Base-by-base conservation (phyloP, 1,140 invertebrate species). In the Mercenaria mercenaria region DNA sequence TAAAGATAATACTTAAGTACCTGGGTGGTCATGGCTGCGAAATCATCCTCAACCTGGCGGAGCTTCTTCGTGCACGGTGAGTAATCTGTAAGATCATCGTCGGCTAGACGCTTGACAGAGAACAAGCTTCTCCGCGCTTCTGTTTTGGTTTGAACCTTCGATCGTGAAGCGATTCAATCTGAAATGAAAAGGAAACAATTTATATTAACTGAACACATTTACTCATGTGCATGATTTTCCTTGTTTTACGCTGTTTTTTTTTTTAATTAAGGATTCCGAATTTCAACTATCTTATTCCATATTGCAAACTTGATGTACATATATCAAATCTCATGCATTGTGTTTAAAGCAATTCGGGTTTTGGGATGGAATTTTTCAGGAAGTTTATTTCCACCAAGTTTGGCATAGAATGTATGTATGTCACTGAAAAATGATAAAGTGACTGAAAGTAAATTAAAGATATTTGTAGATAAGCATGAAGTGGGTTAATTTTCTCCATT, bases 91-190 rank as follows among this genome's bases (percentile, higher is more conserved):
- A 61, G 52, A 37, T 43, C 59, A 37, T 37, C 23, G 20, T 81
- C 79, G 0, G 79, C 52, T 81, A 47, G 56, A 64, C 79, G 79
- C n/a, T 81, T 81, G 37, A 11, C 23, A 13, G 79, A 39, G 23
- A 81, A 81, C 79, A 81, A 81, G 56, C 34, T 61, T 81, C 79
- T 81, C 0, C 50, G 10, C 89, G 34, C 67, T 1, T 37, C 67
- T 6, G 23, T 29, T 29, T 15, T 64, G 4, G 6, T 64, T 6
- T 29, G n/a, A 26, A 29, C 20, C 59, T 64, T 47, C 15, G 59
- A 29, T 10, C n/a, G 10, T 11, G 23, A 29, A 29, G 26, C 10
- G 15, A 29, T 8, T 56, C 20, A n/a, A 26, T 29, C 26, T 64
- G 59, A 64, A 64, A 64, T 64, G 59, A 64, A 64, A 64, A 10